Base-by-base conservation (phyloP, 2,113 vertebrate species). In the Pterophyllum scalare region DNA sequence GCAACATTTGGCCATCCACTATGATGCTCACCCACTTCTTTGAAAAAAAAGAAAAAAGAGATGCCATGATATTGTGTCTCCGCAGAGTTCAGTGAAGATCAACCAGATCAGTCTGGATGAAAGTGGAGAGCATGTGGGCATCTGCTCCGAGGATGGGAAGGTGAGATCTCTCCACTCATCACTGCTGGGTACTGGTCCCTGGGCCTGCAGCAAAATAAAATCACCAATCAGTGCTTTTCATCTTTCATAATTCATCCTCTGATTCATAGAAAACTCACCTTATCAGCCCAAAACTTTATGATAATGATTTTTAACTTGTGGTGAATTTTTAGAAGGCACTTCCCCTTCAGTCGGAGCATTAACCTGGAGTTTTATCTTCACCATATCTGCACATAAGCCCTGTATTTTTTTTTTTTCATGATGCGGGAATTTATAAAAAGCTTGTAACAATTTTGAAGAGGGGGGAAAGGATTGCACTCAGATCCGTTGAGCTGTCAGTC, bases 41-140 rank as follows among this genome's bases (percentile, higher is more conserved):
- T 33, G 13, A 79, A 65, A 82, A 75, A 80, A 38, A 10, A 38
- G 6, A 33, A 33, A 33, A 33, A 6, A 81, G 79, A 74, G 65
- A 88, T 92, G 81, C 89, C n/a, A 61, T 60, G 85, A 88, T 89
- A 81, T 89, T 89, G 56, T 94, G 78, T 92, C 78, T 82, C 84
- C 35, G 2, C 93, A 99, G 98, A 98, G 98, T 91, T 96, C 97
- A 8, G 98, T 99, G 94, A 99, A 98, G 95, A 98, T 99, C 95
- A 99, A 99, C 95, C 98, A 99, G 94, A 97, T 99, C 93, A 99
- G 98, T 92, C 93, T 99, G 96, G 98, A 99, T 96, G 98, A 99
- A 91, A 97, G 97, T 60, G 98, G 98, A 80, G 98, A 99, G 77
- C 95, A 99, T 92, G 96, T 99, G 94, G 98, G 98, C 33, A 97